Evolutionary conservation across 1,140 invertebrate species (phyloP), one percentile per base, ranked within the genome.

Genomic region (Brachystomella parvula): DNA sequence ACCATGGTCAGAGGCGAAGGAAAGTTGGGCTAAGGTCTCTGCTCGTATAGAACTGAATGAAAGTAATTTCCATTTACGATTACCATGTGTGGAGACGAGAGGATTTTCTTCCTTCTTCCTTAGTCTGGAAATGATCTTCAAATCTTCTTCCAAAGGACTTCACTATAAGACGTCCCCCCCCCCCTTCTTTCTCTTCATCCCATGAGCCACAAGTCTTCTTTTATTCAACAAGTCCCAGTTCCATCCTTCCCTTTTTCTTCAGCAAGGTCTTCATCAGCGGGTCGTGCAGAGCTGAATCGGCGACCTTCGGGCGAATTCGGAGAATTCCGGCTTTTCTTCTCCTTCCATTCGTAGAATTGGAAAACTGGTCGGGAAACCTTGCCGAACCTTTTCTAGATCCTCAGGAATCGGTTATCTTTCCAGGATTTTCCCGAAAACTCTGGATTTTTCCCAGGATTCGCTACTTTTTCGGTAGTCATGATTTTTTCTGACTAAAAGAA

Each of bases 11-110:
- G 49, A 53, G 49, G 9, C n/a, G 39, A n/a, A 44, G 24, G 21
- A 53, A 53, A 53, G 49, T 53, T 53, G 6, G n/a, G n/a, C n/a
- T n/a, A n/a, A 53, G 35, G 35, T 39, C 35, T 39, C 19, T 39
- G 19, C 6, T 9, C 35, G 6, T 39, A 6, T 53, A 19, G 49
- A 12, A 15, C 21, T 6, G 49, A 53, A 53, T 53, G 24, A 53
- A 53, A 53, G 21, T 53, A 53, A 53, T 53, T 53, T 53, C 49
- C 49, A 53, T 53, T 53, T 53, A 53, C 49, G 49, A 53, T 53
- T 53, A 53, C 49, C 49, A 53, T 53, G 49, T 53, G 49, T 17
- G 24, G 24, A 53, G 49, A 24, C 12, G 49, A 53, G 35, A 39
- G 35, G 35, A 39, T 39, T 39, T 39, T 39, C 35, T 26, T 53